Base-by-base conservation (phyloP, 2,888 invertebrate species). In the Pandemis cinnamomeana region DNA sequence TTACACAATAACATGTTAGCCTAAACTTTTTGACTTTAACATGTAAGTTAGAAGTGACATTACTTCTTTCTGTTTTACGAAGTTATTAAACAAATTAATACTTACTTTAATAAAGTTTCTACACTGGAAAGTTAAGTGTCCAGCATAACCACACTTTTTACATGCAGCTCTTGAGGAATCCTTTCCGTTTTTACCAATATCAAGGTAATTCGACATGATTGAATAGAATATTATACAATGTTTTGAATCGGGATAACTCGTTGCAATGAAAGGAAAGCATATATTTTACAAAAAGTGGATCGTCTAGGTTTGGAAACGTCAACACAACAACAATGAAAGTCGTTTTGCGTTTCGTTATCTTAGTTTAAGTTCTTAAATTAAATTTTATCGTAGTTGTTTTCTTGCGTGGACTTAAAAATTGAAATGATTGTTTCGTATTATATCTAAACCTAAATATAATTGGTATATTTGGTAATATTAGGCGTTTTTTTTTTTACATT, bases 91-190 rank as follows among this genome's bases (percentile, higher is more conserved):
- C 10, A 0, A 68, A 48, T 55, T 87, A 64, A 20, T 46, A 87
- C 88, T 90, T 91, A 95, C 95, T 95, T 98, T 98, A 73, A 99
- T 96, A 89, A 99, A 99, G 90, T 99, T 99, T 81, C 99, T 95
- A 86, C 99, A 99, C 87, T 99, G 99, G 89, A 97, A 99, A 13
- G 99, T 99, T 82, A 99, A 95, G 89, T 99, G 99, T 1, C 99
- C 99, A 76, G 98, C 97, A 91, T 99, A 99, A 79, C 99, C 99
- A 94, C 99, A 99, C 91, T 98, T 98, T 88, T 97, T 98, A 87
- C 99, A 99, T 0, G 98, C 98, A 27, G 98, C 97, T 63, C 98
- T 94, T n/a, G 96, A 94, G 44, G 95, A 95, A 81, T 96, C 97
- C 87, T 97, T 97, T 78, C 96, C 97, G 66, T 91, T 85, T 86